Percentiles rank a stretch among this genome's conserved stretches.
Conservation (phyloP, 2,888 invertebrate genomes). For the Tinea pellionella region DNA sequence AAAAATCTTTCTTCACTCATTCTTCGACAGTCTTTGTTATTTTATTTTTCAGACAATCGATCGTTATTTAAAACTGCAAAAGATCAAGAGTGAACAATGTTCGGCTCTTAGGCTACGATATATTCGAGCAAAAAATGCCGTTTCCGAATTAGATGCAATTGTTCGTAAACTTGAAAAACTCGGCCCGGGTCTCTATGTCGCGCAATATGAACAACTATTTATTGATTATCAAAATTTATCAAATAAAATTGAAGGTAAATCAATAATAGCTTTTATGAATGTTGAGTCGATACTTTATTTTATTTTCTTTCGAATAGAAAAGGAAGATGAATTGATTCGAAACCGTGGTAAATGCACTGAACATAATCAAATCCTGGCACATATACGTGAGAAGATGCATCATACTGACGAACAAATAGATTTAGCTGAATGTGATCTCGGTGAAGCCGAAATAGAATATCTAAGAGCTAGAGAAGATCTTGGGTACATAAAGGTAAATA, state of each 20-base stretch:
- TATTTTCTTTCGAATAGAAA: constrained; percentile 29
- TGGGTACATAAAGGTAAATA: constrained; percentile 43
- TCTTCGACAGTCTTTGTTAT: too few species aligned
- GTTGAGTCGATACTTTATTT: neutral
- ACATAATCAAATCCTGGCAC: constrained; percentile 58
- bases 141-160: constrained; percentile 43
- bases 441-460: constrained; percentile 50
- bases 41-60: constrained; percentile 41
- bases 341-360: constrained; percentile 55
- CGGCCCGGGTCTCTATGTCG: constrained; percentile 54
- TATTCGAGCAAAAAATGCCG: constrained; percentile 51
- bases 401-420: constrained; percentile 61
- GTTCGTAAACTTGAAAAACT: constrained; percentile 48
- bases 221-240: constrained; percentile 50
- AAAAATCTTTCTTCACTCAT: too few species aligned
- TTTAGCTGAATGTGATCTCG: constrained; percentile 51
- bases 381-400: constrained; percentile 61
- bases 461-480: constrained; percentile 50
- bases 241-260: constrained; percentile 57
- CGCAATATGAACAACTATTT: constrained; percentile 51
- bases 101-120: constrained; percentile 48
- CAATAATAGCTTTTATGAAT: neutral
- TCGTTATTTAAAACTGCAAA: constrained; percentile 46
- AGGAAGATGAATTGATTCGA: constrained; percentile 56
- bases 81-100: constrained; percentile 43